These are phyloP conservation scores for Lordiphosa stackelbergi DNA, from an alignment of 1,140 invertebrate species.

Conservation along the genomic window DNA sequence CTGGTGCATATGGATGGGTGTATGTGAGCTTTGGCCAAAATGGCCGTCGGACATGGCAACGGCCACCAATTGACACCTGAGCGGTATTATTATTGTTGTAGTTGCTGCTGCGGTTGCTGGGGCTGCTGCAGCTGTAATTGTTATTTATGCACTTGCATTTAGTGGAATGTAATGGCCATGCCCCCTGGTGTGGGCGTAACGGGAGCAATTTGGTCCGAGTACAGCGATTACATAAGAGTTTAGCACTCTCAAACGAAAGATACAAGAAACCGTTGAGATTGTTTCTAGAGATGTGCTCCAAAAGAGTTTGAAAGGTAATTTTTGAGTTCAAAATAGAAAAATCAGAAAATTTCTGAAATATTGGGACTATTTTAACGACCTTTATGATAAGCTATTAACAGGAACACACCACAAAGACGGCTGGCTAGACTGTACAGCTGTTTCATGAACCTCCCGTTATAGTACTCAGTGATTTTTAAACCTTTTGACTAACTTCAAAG, in stretches of 20 bases:
- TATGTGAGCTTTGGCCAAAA: constrained; percentile 59
- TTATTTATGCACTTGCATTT: constrained; percentile 75
- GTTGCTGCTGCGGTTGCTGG: constrained; percentile 9
- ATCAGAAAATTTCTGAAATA: no score
- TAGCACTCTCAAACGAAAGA: constrained; percentile 35
- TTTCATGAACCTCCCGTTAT: no score
- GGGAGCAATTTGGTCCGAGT: constrained; percentile 54
- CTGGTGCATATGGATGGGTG: constrained; percentile 5
- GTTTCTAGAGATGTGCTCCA: no score
- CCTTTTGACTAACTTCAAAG: no score
- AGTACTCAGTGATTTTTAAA: no score
- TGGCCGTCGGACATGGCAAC: constrained; percentile 60
- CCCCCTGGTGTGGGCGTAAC: constrained; percentile 59
- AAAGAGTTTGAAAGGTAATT: no score
- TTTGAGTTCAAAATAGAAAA: no score
- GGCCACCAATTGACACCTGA: constrained; percentile 72
- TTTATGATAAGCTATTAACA: no score
- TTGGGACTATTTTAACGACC: no score
- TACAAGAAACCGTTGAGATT: no score
- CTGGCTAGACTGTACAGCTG: no score
- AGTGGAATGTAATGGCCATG: constrained; percentile 62
- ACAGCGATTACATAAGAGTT: constrained; percentile 56
- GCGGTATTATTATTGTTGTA: constrained; percentile 43
- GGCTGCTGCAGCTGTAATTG: constrained; percentile 55
- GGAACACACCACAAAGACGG: no score